Base-by-base conservation (phyloP, 2,888 invertebrate genomes). In the Endomychus coccineus region DNA sequence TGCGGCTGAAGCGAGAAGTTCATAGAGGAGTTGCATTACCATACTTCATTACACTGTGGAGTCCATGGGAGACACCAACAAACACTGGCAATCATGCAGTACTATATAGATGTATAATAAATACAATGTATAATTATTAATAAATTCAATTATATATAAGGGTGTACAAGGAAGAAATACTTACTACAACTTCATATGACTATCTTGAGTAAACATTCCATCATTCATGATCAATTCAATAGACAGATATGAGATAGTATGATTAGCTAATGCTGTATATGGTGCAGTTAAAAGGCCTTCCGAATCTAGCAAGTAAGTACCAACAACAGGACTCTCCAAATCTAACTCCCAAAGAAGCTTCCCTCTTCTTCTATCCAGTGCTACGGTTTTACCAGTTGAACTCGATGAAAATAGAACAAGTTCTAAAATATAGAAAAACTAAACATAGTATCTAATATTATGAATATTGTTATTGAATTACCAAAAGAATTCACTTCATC, bases 341-440 rank as follows among this genome's bases (percentile, higher is more conserved):
- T 94, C 83, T 29, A 78, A 75, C 45, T 88, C 81, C 96, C 96
- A 97, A 13, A 89, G 66, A 31, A 90, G 71, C 42, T 80, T 78
- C 0, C 91, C 90, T n/a, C 78, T 73, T 54, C 78, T 75, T 28
- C 84, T 77, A 57, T 91, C 85, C 43, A 95, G 73, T 0, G 94
- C 92, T 48, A 90, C 78, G 16, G 92, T 74, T 35, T 82, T 74
- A 0, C 95, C 95, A 49, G 80, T 84, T 1, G 90, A 89, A 48
- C 91, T 92, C 0, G 90, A 88, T 1, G 92, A 80, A 59, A 94
- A 85, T 64, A 95, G 94, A 7, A 85, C 78, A 48, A 84, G 76
- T 55, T 87, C 92, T 91, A 43, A 21, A 50, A 49, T 28, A 30
- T 27, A 34, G 4, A 29, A 19, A 19, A 19, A 19, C 6, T 7